These are phyloP conservation scores for Diabrotica undecimpunctata DNA, from an alignment of 1,140 invertebrate species.

Conservation along the genomic window DNA sequence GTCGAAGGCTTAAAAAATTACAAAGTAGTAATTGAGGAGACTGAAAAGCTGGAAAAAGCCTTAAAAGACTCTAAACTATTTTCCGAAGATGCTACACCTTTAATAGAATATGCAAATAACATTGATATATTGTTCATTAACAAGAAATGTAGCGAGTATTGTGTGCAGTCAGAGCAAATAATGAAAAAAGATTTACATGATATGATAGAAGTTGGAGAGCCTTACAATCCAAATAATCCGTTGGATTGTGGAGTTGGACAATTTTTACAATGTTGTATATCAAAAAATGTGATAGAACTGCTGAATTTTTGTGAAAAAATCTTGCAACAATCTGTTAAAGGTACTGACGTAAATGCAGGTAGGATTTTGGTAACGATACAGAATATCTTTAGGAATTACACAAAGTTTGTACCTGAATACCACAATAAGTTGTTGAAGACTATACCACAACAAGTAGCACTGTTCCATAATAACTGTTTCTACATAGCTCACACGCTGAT, in stretches of 20 bases:
- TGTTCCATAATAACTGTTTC: slow-evolving; percentile 92
- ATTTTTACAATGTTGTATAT: slow-evolving; percentile 58
- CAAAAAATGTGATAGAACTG: slow-evolving; percentile 57
- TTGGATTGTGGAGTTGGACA: slow-evolving; percentile 20
- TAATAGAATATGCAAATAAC: slow-evolving; percentile 66
- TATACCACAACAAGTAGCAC: slow-evolving; percentile 82
- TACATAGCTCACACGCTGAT: slow-evolving; percentile 76
- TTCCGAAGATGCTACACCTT: slow-evolving; percentile 39
- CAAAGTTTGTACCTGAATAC: slow-evolving; percentile 69
- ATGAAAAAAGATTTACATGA: slow-evolving; percentile 81
- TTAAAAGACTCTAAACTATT: slow-evolving; percentile 60
- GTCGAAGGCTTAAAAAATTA: slow-evolving; percentile 67
- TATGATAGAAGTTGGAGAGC: slow-evolving; percentile 59
- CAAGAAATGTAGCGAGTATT: slow-evolving; percentile 71
- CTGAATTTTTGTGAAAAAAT: slow-evolving; percentile 67
- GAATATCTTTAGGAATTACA: slow-evolving; percentile 77
- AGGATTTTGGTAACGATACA: slow-evolving; percentile 68
- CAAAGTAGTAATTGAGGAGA: slow-evolving; percentile 58
- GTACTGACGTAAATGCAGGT: slow-evolving; percentile 57
- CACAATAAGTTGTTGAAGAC: slow-evolving; percentile 75
- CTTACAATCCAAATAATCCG: slow-evolving; percentile 28
- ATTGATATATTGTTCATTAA: slow-evolving; percentile 75
- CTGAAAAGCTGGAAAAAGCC: slow-evolving; percentile 64
- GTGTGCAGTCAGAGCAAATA: slow-evolving; percentile 66
- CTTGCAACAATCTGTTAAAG: slow-evolving; percentile 65